phyloP scores from a whole-genome alignment of 2,888 invertebrate species.

The Limnephilus auricula region DNA sequence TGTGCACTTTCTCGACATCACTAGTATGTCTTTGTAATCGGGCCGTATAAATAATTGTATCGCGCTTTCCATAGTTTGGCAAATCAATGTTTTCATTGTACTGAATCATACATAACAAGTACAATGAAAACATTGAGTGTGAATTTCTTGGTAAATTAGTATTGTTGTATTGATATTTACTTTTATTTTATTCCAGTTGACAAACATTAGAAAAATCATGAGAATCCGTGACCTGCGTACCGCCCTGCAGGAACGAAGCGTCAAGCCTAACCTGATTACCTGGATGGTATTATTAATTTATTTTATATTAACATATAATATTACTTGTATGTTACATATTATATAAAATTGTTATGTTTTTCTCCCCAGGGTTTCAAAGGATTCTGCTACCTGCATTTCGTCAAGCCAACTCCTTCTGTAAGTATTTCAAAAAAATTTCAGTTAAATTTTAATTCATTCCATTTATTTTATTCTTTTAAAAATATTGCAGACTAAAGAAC shows the following conservation, averaged over 20 bases:
- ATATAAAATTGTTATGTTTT: conserved; percentile 50
- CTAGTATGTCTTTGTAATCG: no score
- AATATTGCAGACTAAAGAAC: no score
- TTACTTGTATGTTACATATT: no score
- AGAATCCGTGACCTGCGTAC: conserved; percentile 86
- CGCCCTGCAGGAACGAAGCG: conserved; percentile 84
- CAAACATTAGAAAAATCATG: conserved; percentile 84
- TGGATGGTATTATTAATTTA: conserved; percentile 79
- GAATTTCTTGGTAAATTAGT: neutral
- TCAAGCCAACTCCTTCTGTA: conserved; percentile 76
- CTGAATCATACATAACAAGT: no score
- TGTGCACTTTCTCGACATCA: no score
- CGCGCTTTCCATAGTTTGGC: no score
- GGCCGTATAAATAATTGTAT: no score
- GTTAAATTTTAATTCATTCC: no score
- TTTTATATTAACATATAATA: neutral
- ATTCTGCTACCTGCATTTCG: conserved; percentile 86
- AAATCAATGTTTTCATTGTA: no score
- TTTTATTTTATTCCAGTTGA: conserved; percentile 74
- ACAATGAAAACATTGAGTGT: no score
- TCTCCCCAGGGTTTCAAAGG: conserved; percentile 79
- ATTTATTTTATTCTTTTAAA: no score
- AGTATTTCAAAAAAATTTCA: neutral
- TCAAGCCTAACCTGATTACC: conserved; percentile 86
- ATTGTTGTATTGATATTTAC: conserved; percentile 33